Evolutionary conservation across 2,888 invertebrate species (phyloP).

Genomic region (Andrena flavipes): DNA sequence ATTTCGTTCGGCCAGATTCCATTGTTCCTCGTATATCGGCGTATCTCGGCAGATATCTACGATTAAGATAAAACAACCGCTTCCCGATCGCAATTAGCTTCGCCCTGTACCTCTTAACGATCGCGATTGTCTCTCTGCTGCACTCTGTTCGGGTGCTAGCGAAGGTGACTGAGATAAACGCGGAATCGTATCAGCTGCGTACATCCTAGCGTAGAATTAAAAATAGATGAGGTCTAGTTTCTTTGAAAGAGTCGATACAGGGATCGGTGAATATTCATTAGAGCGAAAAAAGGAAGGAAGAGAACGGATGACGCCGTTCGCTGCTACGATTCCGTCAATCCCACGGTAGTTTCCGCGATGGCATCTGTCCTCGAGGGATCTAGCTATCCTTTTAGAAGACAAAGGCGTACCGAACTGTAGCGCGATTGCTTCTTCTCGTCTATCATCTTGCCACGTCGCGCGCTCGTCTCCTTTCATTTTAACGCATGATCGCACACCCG

Average conservation of each 20-base stretch:
- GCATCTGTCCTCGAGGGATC: conserved; percentile 4
- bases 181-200: background rate
- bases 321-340: background rate
- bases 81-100: conserved; percentile 17
- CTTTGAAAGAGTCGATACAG: background rate
- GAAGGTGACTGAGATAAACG: background rate
- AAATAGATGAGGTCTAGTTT: background rate
- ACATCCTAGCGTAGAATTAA: background rate
- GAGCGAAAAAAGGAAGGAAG: background rate
- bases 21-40: conserved; percentile 27
- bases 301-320: background rate
- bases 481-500: conserved; percentile 83
- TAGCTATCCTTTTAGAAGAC: conserved; percentile 69
- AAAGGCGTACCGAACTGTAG: conserved; percentile 17
- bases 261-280: background rate
- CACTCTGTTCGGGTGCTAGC: background rate
- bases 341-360: conserved; percentile 32
- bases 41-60: conserved; percentile 23
- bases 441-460: conserved; percentile 74
- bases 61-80: background rate
- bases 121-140: background rate
- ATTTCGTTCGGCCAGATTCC: conserved; percentile 18
- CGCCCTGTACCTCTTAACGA: background rate
- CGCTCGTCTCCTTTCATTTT: conserved; percentile 84
- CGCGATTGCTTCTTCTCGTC: conserved; percentile 65